phyloP scores from a whole-genome alignment of 2,113 vertebrate species.

The Oryzias curvinotus region DNA sequence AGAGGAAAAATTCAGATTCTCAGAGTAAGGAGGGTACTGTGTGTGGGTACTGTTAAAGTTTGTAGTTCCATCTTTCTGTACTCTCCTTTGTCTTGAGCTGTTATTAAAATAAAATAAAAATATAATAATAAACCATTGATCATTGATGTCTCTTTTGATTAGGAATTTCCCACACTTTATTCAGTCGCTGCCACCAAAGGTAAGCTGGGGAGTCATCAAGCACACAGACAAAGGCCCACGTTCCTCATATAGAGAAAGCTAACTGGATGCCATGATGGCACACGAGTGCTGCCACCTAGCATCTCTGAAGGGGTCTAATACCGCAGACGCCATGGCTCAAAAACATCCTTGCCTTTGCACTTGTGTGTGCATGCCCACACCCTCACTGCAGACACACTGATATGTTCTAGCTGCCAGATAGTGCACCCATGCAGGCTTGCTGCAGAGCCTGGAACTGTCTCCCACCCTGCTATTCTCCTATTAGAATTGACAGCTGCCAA shows the following conservation, averaged over 20 bases:
- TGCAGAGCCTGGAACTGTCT: slow-evolving; percentile 61
- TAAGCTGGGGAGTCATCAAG: neutral
- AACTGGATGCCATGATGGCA: slow-evolving; percentile 40
- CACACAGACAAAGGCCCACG: slow-evolving; percentile 10
- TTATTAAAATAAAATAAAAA: slow-evolving; percentile 42
- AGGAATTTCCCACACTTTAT: slow-evolving; percentile 39
- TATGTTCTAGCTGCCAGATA: slow-evolving; percentile 61
- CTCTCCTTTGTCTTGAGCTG: slow-evolving; percentile 19
- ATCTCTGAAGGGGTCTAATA: slow-evolving; percentile 45
- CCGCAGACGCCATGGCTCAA: slow-evolving; percentile 41
- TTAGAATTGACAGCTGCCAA: slow-evolving; percentile 78
- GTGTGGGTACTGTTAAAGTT: slow-evolving; percentile 5
- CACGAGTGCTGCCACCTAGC: slow-evolving; percentile 30
- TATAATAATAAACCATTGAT: slow-evolving; percentile 30
- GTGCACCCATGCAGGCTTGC: slow-evolving; percentile 57
- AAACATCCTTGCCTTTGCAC: slow-evolving; percentile 9
- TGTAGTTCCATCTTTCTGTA: slow-evolving; percentile 10
- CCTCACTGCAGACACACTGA: slow-evolving; percentile 22
- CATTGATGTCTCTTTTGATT: slow-evolving; percentile 43
- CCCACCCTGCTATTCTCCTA: slow-evolving; percentile 64
- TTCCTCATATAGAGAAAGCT: slow-evolving; percentile 23
- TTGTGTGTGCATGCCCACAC: neutral
- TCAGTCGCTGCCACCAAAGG: too few relatives aligned
- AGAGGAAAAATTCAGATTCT: slow-evolving; percentile 3
- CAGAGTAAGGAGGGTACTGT: neutral